phyloP scores from a whole-genome alignment of 2,113 vertebrate species.

The Dicentrarchus labrax region DNA sequence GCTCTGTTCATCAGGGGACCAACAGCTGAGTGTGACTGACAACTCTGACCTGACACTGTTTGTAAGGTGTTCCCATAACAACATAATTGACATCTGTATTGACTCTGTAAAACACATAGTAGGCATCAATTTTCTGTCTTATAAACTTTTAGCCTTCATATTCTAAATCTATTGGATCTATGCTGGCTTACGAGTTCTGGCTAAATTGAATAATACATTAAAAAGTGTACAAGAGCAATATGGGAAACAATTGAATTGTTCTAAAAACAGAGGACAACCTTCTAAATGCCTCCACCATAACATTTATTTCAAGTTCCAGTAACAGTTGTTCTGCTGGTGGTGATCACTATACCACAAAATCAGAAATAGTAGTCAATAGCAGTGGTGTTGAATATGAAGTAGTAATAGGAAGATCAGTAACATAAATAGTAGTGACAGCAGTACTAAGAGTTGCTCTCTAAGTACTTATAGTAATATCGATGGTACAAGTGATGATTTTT shows the following conservation, averaged over 20 bases:
- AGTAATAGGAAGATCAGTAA: neutral
- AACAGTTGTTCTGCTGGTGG: too few relatives aligned
- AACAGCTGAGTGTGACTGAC: conserved; percentile 7
- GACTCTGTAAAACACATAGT: conserved; percentile 29
- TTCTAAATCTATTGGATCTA: neutral
- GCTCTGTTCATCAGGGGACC: conserved; percentile 31
- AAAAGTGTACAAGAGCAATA: neutral
- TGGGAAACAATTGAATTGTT: too few relatives aligned
- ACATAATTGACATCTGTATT: conserved; percentile 19
- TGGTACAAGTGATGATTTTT: neutral
- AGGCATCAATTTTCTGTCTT: conserved; percentile 7
- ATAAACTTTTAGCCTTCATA: neutral
- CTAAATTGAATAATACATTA: neutral
- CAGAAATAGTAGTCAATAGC: neutral
- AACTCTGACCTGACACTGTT: conserved; percentile 26
- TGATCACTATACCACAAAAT: too few relatives aligned
- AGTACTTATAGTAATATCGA: neutral
- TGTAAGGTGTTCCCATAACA: conserved; percentile 18
- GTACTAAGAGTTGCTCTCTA: neutral
- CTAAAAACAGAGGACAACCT: neutral
- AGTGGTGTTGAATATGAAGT: neutral
- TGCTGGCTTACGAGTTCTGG: neutral
- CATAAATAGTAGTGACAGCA: neutral
- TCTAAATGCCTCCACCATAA: neutral
- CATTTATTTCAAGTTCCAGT: neutral